These are phyloP conservation scores for Vanessa atalanta DNA, from an alignment of 1,140 invertebrate species.

Conservation along the genomic window DNA sequence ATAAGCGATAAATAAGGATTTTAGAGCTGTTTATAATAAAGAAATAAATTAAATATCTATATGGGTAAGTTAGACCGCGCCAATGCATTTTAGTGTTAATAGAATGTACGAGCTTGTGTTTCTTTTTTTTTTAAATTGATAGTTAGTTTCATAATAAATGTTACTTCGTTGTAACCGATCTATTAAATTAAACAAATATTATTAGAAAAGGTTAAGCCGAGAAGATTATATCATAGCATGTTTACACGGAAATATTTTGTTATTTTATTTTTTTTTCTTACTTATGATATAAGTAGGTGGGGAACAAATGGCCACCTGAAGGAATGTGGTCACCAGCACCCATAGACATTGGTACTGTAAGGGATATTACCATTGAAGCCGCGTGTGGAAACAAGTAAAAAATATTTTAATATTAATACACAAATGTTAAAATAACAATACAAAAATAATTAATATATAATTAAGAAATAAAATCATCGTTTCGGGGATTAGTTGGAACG, in stretches of 20 bases:
- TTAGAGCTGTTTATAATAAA: constrained; percentile 32
- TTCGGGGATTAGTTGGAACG: background rate
- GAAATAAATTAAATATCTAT: constrained; percentile 70
- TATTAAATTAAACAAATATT: constrained; percentile 1
- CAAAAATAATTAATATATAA: too few relatives aligned
- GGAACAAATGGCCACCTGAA: too few relatives aligned
- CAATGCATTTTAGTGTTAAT: constrained; percentile 71
- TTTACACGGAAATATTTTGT: background rate
- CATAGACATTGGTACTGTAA: too few relatives aligned
- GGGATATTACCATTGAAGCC: too few relatives aligned
- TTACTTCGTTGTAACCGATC: background rate
- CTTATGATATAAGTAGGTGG: too few relatives aligned
- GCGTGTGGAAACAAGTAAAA: too few relatives aligned
- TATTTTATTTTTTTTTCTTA: background rate
- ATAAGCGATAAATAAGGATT: constrained; percentile 24
- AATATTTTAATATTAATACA: too few relatives aligned
- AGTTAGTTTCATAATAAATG: background rate
- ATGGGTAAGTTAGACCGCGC: constrained; percentile 49
- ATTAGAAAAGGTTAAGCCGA: constrained; percentile 3
- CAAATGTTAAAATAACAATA: too few relatives aligned
- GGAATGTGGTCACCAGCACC: too few relatives aligned
- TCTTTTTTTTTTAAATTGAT: constrained; percentile 2
- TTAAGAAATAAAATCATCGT: background rate
- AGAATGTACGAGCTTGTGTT: constrained; percentile 22
- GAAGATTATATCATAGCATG: background rate